Evolutionary conservation across 92 coral and sea anemone species (phyloP).

Genomic region (Scolanthus callimorphus): DNA sequence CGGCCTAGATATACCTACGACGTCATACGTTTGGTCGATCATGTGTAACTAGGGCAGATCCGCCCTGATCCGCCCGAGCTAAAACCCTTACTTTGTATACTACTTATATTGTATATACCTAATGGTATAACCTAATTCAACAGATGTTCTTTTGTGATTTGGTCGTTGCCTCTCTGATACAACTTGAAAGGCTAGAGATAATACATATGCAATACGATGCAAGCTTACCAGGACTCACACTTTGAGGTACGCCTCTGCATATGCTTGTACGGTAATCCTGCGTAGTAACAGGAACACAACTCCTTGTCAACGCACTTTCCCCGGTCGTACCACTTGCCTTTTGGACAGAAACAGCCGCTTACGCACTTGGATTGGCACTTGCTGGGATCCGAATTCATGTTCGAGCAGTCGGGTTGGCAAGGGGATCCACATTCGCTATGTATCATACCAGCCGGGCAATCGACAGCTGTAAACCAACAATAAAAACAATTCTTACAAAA

Average conservation of each 20-base stretch:
- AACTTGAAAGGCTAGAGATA: no score
- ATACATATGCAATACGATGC: no score
- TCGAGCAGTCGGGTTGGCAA: slow-evolving; percentile 78
- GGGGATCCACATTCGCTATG: slow-evolving; percentile 76
- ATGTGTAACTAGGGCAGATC: no score
- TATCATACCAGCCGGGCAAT: slow-evolving; percentile 56
- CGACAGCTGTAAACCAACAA: slow-evolving; percentile 31
- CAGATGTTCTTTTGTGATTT: no score
- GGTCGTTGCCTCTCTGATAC: no score
- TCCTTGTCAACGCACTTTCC: slow-evolving; percentile 70
- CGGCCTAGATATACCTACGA: no score
- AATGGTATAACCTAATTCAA: no score
- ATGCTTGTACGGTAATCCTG: slow-evolving; percentile 58
- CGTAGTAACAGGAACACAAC: slow-evolving; percentile 68
- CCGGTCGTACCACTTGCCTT: slow-evolving; percentile 68
- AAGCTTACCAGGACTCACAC: slow-evolving; percentile 89
- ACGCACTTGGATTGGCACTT: slow-evolving; percentile 70
- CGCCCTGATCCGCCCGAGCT: no score
- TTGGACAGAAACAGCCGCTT: slow-evolving; percentile 89
- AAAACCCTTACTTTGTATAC: no score
- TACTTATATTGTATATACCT: no score
- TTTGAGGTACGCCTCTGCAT: slow-evolving; percentile 40
- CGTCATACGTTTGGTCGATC: no score
- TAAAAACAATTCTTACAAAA: background rate
- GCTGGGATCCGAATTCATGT: slow-evolving; percentile 68